Base-by-base conservation (phyloP, 1,140 invertebrate species). In the Orchesella cincta region DNA sequence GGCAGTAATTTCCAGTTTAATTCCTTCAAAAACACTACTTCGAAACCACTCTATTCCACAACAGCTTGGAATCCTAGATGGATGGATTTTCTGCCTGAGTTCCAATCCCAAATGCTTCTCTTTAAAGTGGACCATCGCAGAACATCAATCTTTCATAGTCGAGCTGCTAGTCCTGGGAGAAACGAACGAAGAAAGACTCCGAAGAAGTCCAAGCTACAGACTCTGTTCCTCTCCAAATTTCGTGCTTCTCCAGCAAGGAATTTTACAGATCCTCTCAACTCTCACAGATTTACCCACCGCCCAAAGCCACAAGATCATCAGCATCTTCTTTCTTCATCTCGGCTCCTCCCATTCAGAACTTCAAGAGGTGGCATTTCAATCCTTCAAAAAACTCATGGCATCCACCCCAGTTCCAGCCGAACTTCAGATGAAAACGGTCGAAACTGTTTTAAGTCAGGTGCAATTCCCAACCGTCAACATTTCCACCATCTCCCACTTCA, bases 51-150 rank as follows among this genome's bases (percentile, higher is more conserved):
- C 97, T 18, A 87, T 98, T 0, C 88, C 94, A 46, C 96, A 94
- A 14, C 96, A 98, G 86, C 97, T 99, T 85, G 97, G 96, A 26
- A 86, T 99, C 0, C 96, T 98, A 93, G 96, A 98, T 84, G 96
- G 96, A 0, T 98, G 97, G 76, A 97, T 95, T 12, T 98, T 98
- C 84, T 98, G 96, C 83, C 96, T 95, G 0, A 96, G 94, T 2
- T 85, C 98, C 5, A 91, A 92, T 78, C 97, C 96, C 0, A 88
- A 94, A 76, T 87, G 98, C 0, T 98, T 98, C 86, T 96, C 94
- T 8, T 93, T 98, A 71, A 93, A 98, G 87, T 85, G 97, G 26
- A 90, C 86, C 35, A 91, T 94, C 54, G 88, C 88, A 23, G 95
- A 97, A 83, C 96, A 98, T 84, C 93, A 94, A 83, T 88, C 93